Percentiles rank a stretch among this genome's conserved stretches.
Evolutionary conservation across 1,140 invertebrate genomes (phyloP).

Genomic region (Tenebrio molitor): DNA sequence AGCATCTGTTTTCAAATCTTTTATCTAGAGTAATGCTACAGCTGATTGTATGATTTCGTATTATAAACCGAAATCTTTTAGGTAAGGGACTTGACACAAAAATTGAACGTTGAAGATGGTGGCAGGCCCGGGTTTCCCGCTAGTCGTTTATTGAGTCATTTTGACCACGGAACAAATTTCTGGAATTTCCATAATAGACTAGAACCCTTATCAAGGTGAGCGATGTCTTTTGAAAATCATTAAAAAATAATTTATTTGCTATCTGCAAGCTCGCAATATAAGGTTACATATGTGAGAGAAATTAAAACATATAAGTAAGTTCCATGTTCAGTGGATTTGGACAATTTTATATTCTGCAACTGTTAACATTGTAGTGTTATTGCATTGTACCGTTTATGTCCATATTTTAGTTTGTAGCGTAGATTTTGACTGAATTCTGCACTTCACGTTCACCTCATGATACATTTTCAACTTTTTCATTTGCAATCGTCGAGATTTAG

Average conservation of each 20-base stretch:
- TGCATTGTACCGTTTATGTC: conserved; percentile 25
- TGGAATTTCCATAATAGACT: conserved; percentile 61
- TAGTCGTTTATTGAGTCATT: conserved; percentile 67
- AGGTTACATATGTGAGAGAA: conserved; percentile 59
- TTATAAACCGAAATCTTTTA: no score
- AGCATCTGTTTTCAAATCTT: conserved; percentile 90
- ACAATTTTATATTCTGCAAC: conserved; percentile 7
- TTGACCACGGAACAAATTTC: conserved; percentile 64
- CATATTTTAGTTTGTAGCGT: conserved; percentile 17
- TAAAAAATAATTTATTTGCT: conserved; percentile 36
- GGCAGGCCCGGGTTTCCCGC: conserved; percentile 72
- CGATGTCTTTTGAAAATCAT: conserved; percentile 7
- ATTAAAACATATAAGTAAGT: conserved; percentile 62
- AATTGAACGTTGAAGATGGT: conserved; percentile 85
- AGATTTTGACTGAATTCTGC: no score
- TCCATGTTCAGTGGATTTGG: conserved; percentile 20
- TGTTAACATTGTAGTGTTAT: conserved; percentile 41
- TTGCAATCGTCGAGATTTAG: no score
- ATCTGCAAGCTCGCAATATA: conserved; percentile 61
- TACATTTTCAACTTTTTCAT: no score
- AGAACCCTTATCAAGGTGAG: conserved; percentile 61
- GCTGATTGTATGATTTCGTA: no score
- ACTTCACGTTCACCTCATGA: no score
- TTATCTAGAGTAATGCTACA: conserved; percentile 85
- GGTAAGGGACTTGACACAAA: conserved; percentile 87